Conservation (phyloP, 1,140 invertebrate genomes). For the Drosophila oshimai region DNA sequence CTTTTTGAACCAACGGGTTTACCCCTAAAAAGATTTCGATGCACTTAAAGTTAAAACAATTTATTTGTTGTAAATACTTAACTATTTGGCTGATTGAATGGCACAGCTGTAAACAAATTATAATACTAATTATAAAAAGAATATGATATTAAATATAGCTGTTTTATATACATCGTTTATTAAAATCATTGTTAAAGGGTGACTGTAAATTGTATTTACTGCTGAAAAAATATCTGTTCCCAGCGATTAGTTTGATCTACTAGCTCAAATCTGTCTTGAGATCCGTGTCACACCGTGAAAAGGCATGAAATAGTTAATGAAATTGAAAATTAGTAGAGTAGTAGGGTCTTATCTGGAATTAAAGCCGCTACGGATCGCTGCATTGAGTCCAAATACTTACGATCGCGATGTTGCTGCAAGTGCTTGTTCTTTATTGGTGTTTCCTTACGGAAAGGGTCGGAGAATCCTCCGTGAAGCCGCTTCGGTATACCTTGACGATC, state of each 20-base stretch:
- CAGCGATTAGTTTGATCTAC: neutral
- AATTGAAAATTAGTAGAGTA: neutral
- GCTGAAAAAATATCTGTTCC: neutral
- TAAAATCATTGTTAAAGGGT: too few relatives aligned
- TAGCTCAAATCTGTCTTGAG: neutral
- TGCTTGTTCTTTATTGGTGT: neutral
- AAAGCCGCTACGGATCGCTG: neutral
- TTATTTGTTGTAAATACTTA: neutral
- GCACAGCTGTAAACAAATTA: neutral
- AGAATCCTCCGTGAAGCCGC: neutral
- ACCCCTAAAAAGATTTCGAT: neutral
- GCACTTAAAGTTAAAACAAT: neutral
- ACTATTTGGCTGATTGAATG: neutral
- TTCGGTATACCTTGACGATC: neutral
- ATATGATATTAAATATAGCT: too few relatives aligned
- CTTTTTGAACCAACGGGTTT: too few relatives aligned
- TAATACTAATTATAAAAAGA: too few relatives aligned
- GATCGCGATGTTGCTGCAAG: neutral
- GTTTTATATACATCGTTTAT: too few relatives aligned
- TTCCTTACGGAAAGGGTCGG: neutral
- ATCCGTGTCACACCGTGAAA: neutral
- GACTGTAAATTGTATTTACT: too few relatives aligned
- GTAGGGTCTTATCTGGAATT: neutral
- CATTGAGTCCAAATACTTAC: neutral
- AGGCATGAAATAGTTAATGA: neutral